Evolutionary conservation across 2,797 vertebrate genomes (phyloP).

Genomic region (Onychomys leucogaster): DNA sequence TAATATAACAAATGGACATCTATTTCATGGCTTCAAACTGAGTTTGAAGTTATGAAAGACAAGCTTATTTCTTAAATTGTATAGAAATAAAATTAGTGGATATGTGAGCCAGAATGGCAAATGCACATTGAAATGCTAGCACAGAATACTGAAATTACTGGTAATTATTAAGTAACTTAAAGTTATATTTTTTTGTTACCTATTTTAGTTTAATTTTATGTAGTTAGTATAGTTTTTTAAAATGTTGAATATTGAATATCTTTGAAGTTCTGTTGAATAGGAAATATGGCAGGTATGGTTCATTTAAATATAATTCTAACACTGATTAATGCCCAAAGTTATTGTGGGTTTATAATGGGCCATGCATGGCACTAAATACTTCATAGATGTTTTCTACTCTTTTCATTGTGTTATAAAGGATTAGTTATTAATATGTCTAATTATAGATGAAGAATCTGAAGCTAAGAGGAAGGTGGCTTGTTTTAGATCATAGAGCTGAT

Average conservation of each 20-base stretch:
- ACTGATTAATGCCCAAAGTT: constrained; percentile 12
- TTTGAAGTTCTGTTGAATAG: constrained; percentile 6
- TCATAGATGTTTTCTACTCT: background rate
- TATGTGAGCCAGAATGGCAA: background rate
- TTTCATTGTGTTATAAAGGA: background rate
- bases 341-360: background rate
- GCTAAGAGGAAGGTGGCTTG: constrained; percentile 17
- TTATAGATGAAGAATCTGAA: background rate
- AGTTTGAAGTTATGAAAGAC: background rate
- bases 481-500: background rate
- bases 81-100: background rate
- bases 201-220: background rate
- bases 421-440: background rate
- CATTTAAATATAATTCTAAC: constrained; percentile 7
- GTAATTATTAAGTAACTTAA: background rate
- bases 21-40: background rate
- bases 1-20: constrained; percentile 7
- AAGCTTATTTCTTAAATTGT: constrained; percentile 35
- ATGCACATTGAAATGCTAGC: background rate
- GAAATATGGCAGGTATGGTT: background rate
- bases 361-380: background rate
- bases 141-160: constrained; percentile 1
- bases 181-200: constrained; percentile 2
- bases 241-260: background rate
- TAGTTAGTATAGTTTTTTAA: background rate